A percentile compares a stretch with the other conserved stretches of the same genome.
These are phyloP conservation scores for Anoura caudifer DNA, from an alignment of 2,113 vertebrate species.

Conservation along the genomic window DNA sequence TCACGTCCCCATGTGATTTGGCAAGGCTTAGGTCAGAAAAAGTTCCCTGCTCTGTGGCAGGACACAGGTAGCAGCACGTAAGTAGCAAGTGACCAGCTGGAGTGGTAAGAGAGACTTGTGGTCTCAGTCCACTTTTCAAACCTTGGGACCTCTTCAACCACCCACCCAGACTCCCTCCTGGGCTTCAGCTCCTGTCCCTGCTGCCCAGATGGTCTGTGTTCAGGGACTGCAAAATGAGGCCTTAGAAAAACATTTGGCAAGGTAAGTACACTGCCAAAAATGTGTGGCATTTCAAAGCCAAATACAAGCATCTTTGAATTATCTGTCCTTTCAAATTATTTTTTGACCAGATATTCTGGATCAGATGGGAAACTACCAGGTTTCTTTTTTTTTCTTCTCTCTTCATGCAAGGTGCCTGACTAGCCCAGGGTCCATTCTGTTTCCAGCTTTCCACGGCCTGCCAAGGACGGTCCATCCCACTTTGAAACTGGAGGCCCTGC, in stretches of 20 bases:
- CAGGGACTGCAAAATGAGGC: constrained; percentile 44
- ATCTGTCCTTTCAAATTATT: constrained; percentile 35
- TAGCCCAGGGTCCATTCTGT: constrained; percentile 30
- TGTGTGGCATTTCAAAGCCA: constrained; percentile 42
- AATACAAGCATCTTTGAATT: constrained; percentile 48
- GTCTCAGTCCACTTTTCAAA: neutral
- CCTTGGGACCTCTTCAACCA: neutral
- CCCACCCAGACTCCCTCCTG: neutral
- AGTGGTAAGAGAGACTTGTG: neutral
- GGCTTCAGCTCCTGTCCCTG: neutral
- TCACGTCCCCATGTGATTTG: neutral
- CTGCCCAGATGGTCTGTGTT: constrained; percentile 47
- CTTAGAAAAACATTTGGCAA: constrained; percentile 56
- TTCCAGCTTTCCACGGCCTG: constrained; percentile 42
- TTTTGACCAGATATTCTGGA: constrained; percentile 43
- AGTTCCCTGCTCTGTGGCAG: neutral
- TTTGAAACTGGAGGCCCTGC: constrained; percentile 50
- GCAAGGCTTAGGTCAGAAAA: neutral
- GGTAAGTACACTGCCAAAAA: constrained; percentile 48
- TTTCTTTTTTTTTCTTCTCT: neutral
- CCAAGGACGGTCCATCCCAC: constrained; percentile 47
- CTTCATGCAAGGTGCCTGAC: constrained; percentile 29
- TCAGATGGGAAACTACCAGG: neutral
- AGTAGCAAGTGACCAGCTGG: neutral
- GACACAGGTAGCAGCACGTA: neutral